Evolutionary conservation across 1,140 invertebrate genomes (phyloP), one percentile per base, ranked within the genome.

Genomic region (Pseudoatta argentina): DNA sequence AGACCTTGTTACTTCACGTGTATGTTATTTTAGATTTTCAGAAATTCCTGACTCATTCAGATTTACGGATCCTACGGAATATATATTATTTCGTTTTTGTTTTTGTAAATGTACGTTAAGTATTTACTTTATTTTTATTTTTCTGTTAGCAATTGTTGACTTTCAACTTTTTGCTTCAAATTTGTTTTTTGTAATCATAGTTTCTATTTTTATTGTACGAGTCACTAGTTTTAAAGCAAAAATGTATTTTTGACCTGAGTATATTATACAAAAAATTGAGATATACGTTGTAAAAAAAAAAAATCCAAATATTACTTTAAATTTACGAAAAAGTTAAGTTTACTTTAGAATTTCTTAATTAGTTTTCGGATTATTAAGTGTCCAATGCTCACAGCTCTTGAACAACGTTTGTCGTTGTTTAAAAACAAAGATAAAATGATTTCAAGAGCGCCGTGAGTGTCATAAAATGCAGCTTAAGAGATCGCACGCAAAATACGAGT

Each of bases 1-100:
- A n/a, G n/a, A 24, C 5, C 30, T 81, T 30, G 77, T 69, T 57
- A 71, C 21, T 44, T 81, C 48, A n/a, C 44, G n/a, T n/a, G 53
- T 16, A 14, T 10, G 5, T 6, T 55, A 44, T 55, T 67, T 79
- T 21, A 53, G 14, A 39, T 16, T 55, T 24, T 78, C 24, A 16
- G 16, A 16, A 5, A 48, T 64, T 64, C 14, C 12, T 27, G 7
- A 4, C 7, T 10, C 14, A 24, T 44, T 34, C 24, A 18, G n/a
- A 39, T 59, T 39, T 24, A 39, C 8, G n/a, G 1, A 75, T 27
- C 1, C 6, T 48, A 34, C 21, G 10, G 8, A 55, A 2, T 53
- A 27, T 51, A 34, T 39, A 39, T 39, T 39, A 39, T 6, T 72
- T 72, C 18, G 14, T 16, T 55, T 18, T 53, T 53, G 14, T 18